Evolutionary conservation across 2,888 invertebrate species (phyloP), one percentile per base, ranked within the genome.

Genomic region (Drosophila pseudotakahashii): DNA sequence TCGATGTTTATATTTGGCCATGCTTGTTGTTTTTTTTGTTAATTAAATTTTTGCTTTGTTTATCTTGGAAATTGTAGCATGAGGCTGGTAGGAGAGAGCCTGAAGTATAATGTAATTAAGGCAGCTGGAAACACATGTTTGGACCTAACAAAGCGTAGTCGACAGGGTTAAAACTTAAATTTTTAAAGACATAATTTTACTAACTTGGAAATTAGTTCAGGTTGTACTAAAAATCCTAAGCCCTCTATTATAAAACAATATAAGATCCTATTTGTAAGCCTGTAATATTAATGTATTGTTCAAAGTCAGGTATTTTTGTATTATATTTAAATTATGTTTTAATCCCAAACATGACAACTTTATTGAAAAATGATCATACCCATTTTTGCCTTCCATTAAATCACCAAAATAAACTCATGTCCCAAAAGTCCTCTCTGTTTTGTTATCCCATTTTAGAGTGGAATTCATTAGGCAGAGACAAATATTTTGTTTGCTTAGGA

Each of bases 1-100:
- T 16, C 7, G 5, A 5, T 47, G 45, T 57, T 48, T 51, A 39
- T 59, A 34, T 73, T 48, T 36, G 53, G 32, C 30, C 36, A 42
- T 50, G 26, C 37, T 76, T 63, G 44, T 47, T 75, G 62, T 77
- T 50, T 30, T 60, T 57, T 69, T 73, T 53, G 44, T 36, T 59
- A 64, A 63, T 66, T 66, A 69, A 69, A 58, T 50, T 66, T 62
- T 10, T 16, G 14, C 13, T 13, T 36, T 51, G 41, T 63, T 69
- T 59, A 30, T 37, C 44, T 58, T 64, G 42, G 39, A 66, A 66
- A 66, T 69, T 68, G 55, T 23, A 26, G 57, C 23, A 39, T 7
- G 55, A 34, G 45, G 6, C 30, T 44, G 11, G 7, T 10, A 16
- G 44, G 16, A 16, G 37, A 19, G n/a, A n/a, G 30, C 42, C 44